Conservation (phyloP, 2,888 invertebrate species). For the Drosophila affinis region DNA sequence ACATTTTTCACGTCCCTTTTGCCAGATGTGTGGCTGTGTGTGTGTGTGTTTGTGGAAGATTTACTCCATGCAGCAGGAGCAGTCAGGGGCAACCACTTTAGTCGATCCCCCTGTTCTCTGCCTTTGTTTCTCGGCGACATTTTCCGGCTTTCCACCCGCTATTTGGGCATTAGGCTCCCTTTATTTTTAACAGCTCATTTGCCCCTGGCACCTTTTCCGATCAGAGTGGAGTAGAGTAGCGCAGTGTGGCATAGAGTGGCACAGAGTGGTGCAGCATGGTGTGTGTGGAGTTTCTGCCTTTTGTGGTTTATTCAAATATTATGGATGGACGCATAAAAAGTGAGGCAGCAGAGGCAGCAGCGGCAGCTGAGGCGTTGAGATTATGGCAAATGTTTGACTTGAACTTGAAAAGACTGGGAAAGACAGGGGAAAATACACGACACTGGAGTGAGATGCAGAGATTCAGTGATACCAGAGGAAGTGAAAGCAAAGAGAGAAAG, state of each 20-base stretch:
- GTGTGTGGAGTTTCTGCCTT: constrained; percentile 39
- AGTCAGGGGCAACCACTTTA: constrained; percentile 49
- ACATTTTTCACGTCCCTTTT: constrained; percentile 53
- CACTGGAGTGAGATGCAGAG: not conserved
- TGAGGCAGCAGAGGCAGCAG: constrained; percentile 43
- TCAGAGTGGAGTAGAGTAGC: constrained; percentile 2
- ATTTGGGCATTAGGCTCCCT: constrained; percentile 36
- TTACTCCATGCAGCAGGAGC: constrained; percentile 20
- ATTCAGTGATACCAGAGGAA: constrained; percentile 41
- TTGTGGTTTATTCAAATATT: constrained; percentile 51
- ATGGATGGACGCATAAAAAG: constrained; percentile 34
- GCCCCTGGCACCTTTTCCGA: constrained; percentile 62
- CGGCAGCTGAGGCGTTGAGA: constrained; percentile 65
- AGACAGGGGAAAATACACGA: constrained; percentile 3
- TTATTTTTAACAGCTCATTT: constrained; percentile 70
- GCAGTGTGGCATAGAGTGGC: no score
- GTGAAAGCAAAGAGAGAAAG: constrained; percentile 51
- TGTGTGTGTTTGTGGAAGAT: constrained; percentile 21
- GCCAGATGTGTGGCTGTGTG: constrained; percentile 14
- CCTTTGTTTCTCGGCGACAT: constrained; percentile 54
- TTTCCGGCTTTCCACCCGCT: constrained; percentile 50
- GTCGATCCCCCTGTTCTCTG: constrained; percentile 16
- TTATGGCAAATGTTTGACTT: constrained; percentile 75
- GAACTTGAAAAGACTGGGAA: constrained; percentile 66
- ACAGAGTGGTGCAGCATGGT: no score